phyloP scores from a whole-genome alignment of 2,888 invertebrate genomes.

The Limnephilus marmoratus region DNA sequence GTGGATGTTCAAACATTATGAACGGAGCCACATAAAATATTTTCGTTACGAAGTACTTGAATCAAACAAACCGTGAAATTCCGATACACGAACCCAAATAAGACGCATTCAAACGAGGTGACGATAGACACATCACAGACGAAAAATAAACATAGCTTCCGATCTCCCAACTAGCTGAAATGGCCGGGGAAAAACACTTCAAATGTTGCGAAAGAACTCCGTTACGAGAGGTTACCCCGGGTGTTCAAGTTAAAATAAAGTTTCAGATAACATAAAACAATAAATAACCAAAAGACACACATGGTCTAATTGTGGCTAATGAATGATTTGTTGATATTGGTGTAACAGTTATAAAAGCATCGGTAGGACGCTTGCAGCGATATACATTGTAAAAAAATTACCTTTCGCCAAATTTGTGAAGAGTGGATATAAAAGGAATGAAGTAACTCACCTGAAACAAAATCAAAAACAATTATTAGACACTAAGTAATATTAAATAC shows the following conservation, averaged over 20 bases:
- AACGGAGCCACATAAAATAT: neutral
- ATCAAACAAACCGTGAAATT: neutral
- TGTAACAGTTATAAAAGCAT: neutral
- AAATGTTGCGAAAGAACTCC: neutral
- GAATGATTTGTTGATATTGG: too few species aligned
- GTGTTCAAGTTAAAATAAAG: neutral
- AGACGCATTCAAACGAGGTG: neutral
- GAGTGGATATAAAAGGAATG: neutral
- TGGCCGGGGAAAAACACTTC: neutral
- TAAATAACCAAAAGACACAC: neutral
- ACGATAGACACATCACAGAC: slow-evolving; percentile 30
- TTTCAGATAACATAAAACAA: neutral
- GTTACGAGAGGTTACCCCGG: neutral
- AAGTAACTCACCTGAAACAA: slow-evolving; percentile 37
- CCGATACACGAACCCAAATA: neutral
- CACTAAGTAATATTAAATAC: neutral
- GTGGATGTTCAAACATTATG: neutral
- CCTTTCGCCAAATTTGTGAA: neutral
- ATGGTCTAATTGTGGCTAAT: neutral
- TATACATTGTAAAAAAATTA: neutral
- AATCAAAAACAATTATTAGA: slow-evolving; percentile 5
- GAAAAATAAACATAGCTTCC: slow-evolving; percentile 8
- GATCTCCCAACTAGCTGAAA: neutral
- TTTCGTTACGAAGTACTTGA: neutral
- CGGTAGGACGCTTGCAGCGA: neutral